Percentiles rank a stretch among this genome's conserved stretches.
These are phyloP conservation scores for Lacanobia oleracea DNA, from an alignment of 2,888 invertebrate genomes.

Conservation along the genomic window DNA sequence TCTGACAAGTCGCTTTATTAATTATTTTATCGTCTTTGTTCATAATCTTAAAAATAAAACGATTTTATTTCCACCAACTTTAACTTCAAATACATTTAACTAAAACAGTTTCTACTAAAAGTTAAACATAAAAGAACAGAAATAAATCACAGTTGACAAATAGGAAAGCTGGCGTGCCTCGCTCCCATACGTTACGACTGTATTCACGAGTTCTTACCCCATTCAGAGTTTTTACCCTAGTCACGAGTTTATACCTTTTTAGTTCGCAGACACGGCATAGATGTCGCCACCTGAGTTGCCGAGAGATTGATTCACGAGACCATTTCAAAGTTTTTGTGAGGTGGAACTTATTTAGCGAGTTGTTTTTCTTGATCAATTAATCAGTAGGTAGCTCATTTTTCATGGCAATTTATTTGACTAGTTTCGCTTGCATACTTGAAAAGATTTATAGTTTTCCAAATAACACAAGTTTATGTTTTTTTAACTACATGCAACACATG, in stretches of 20 bases:
- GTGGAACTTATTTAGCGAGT: slow-evolving; percentile 34
- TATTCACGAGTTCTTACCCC: slow-evolving; percentile 59
- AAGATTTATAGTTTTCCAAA: not conserved
- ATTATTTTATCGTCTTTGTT: not conserved
- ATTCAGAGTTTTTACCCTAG: slow-evolving; percentile 59
- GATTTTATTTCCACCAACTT: slow-evolving; percentile 14
- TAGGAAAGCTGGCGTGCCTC: slow-evolving; percentile 57
- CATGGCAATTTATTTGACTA: not conserved
- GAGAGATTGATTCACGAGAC: slow-evolving; percentile 63
- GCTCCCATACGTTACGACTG: slow-evolving; percentile 64
- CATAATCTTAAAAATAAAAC: slow-evolving; percentile 18
- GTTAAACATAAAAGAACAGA: slow-evolving; percentile 61
- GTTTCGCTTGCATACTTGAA: not conserved
- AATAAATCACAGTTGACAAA: slow-evolving; percentile 66
- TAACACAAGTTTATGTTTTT: no score
- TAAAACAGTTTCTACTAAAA: slow-evolving; percentile 59
- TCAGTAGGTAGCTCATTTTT: slow-evolving; percentile 23
- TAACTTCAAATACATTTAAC: slow-evolving; percentile 41
- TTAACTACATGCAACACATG: no score
- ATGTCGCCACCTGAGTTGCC: slow-evolving; percentile 59
- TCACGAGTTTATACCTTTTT: slow-evolving; percentile 54
- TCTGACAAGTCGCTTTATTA: slow-evolving; percentile 10
- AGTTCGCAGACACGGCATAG: slow-evolving; percentile 61
- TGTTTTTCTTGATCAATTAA: slow-evolving; percentile 42
- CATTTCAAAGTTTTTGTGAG: slow-evolving; percentile 40